Conservation (phyloP, 2,888 invertebrate species). For the Mantis religiosa region DNA sequence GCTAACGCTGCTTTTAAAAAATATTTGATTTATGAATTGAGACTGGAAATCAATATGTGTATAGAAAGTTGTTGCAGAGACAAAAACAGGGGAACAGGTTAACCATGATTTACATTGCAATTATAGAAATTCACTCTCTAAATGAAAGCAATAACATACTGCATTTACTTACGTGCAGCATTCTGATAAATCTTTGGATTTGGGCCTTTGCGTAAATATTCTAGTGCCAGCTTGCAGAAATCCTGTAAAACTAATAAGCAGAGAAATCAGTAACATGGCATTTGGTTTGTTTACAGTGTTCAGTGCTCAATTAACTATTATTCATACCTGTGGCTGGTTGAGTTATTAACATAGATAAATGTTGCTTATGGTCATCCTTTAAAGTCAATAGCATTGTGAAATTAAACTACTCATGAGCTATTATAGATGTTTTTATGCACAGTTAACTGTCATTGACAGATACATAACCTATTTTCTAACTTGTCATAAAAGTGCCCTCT, state of each 20-base stretch:
- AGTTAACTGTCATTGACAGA: background rate
- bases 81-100: too few species aligned
- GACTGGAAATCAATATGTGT: too few species aligned
- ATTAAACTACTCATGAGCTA: background rate
- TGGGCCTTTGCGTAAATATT: constrained; percentile 62
- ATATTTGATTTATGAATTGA: too few species aligned
- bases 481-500: background rate
- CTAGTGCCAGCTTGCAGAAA: constrained; percentile 64
- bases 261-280: background rate
- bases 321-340: constrained; percentile 41
- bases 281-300: background rate
- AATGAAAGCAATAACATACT: too few species aligned
- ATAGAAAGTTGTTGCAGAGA: too few species aligned
- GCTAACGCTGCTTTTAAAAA: too few species aligned
- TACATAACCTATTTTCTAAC: background rate
- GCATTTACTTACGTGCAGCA: constrained; percentile 54
- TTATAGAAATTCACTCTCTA: too few species aligned
- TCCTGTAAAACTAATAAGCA: constrained; percentile 59
- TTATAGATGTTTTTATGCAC: background rate
- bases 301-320: background rate
- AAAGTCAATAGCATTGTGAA: constrained; percentile 45
- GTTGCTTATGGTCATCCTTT: constrained; percentile 54
- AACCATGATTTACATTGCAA: too few species aligned
- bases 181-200: constrained; percentile 58
- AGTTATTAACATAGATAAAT: constrained; percentile 50